phyloP scores from a whole-genome alignment of 2,797 vertebrate species.

The Micrastur ruficollis region DNA sequence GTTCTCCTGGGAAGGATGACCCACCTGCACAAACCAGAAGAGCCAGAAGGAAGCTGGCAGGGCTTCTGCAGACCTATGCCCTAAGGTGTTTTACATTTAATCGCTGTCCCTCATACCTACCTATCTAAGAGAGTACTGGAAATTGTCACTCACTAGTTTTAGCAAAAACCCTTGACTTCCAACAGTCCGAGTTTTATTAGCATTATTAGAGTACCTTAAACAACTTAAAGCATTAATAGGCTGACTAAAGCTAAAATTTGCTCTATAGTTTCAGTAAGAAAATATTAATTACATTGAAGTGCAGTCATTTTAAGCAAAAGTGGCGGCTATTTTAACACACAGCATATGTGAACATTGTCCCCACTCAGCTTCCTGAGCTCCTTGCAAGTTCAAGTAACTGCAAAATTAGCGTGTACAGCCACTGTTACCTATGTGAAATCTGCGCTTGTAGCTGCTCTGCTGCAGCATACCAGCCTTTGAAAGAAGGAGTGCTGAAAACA shows the following conservation, averaged over 20 bases:
- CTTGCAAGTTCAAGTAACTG: not conserved
- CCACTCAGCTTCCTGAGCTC: not conserved
- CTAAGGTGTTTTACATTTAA: not conserved
- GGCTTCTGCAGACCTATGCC: not conserved
- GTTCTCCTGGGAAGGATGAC: not conserved
- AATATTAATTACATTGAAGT: not conserved
- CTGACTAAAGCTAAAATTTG: not conserved
- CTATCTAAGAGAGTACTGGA: not conserved
- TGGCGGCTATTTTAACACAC: not conserved
- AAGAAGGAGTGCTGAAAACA: slow-evolving; percentile 3
- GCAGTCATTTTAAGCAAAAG: not conserved
- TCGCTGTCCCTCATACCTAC: not conserved
- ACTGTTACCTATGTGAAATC: not conserved
- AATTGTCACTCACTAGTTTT: not conserved
- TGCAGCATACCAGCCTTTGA: not conserved
- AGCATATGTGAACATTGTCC: not conserved
- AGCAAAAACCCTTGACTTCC: not conserved
- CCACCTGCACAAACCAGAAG: not conserved
- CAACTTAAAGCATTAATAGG: not conserved
- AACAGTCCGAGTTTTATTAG: not conserved
- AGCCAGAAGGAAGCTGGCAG: not conserved
- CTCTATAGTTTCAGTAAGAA: not conserved
- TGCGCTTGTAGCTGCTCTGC: not conserved
- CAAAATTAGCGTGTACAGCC: not conserved
- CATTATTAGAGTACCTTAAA: not conserved